These are phyloP conservation scores for Stictocephala bisonia DNA, from an alignment of 2,888 invertebrate species.

Conservation along the genomic window DNA sequence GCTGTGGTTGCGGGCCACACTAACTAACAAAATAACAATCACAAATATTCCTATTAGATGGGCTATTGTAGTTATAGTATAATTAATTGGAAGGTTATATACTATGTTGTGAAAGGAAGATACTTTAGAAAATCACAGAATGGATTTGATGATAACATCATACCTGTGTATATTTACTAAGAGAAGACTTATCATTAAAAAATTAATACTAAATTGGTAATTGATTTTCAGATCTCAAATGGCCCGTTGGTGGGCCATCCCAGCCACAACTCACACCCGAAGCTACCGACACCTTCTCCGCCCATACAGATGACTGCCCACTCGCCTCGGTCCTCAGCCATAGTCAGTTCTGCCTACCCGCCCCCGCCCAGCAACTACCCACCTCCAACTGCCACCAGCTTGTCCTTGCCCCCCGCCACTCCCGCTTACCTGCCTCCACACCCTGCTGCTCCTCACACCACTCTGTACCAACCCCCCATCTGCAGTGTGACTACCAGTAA, in stretches of 20 bases:
- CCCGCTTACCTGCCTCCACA: constrained; percentile 60
- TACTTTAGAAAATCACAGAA: no score
- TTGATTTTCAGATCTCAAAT: constrained; percentile 28
- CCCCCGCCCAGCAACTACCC: constrained; percentile 58
- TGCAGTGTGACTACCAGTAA: constrained; percentile 11
- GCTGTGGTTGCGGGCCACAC: no score
- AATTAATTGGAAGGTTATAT: no score
- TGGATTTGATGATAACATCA: no score
- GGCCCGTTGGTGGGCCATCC: constrained; percentile 34
- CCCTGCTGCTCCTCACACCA: not conserved
- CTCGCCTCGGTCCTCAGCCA: constrained; percentile 59
- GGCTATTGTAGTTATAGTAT: no score
- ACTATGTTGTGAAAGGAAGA: no score
- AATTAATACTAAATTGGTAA: no score
- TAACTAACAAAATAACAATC: no score
- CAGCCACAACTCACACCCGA: constrained; percentile 27
- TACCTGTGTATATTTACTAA: no score
- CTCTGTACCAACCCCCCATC: constrained; percentile 18
- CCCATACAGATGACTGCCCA: constrained; percentile 61
- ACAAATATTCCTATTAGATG: no score
- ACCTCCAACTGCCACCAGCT: constrained; percentile 62
- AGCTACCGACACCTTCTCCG: constrained; percentile 37
- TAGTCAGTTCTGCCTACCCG: constrained; percentile 52
- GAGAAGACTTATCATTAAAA: no score
- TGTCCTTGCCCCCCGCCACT: constrained; percentile 62